Evolutionary conservation across 2,113 vertebrate genomes (phyloP).

Genomic region (Porphyrio hochstetteri): DNA sequence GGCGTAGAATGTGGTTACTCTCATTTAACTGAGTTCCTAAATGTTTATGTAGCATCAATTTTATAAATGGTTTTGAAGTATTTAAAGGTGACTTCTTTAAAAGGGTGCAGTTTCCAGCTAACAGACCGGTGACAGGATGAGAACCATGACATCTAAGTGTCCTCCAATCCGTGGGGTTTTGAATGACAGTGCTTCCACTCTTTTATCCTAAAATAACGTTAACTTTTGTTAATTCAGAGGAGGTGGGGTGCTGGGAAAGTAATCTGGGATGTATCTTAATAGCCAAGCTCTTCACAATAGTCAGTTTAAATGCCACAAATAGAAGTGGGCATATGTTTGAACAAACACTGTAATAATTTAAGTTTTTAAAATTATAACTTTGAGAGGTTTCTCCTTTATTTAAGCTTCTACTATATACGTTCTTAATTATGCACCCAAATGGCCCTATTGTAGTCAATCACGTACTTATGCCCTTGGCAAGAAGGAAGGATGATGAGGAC

Average conservation of each 20-base stretch:
- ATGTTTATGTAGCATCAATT: background rate
- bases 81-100: background rate
- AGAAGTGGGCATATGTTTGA: background rate
- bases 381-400: background rate
- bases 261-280: background rate
- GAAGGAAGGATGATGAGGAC: background rate
- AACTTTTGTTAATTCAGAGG: background rate
- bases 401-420: background rate
- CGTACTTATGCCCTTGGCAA: background rate
- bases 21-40: background rate
- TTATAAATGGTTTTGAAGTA: background rate
- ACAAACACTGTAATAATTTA: background rate
- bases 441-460: background rate
- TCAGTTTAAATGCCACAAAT: background rate
- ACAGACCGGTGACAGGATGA: background rate
- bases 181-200: background rate
- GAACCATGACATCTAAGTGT: accelerated
- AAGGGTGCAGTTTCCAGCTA: background rate
- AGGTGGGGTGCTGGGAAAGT: background rate
- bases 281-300: background rate
- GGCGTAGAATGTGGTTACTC: background rate
- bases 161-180: background rate
- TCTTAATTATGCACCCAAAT: background rate
- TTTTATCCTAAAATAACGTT: background rate
- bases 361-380: too few species aligned